Conservation (phyloP, 2,113 vertebrate genomes). For the Alaudala cheleensis region DNA sequence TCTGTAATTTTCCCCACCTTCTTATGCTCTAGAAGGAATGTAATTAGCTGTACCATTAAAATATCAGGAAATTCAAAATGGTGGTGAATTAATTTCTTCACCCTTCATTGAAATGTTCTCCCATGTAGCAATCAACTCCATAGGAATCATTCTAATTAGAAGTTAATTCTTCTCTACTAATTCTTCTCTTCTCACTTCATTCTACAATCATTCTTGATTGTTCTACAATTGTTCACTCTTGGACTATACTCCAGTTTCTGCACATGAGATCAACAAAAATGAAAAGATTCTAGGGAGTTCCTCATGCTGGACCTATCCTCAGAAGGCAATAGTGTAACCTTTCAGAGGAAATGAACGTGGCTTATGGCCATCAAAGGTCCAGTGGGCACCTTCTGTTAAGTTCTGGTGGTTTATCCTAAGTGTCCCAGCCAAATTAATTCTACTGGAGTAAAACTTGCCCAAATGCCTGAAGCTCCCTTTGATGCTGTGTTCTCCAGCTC, state of each 20-base stretch:
- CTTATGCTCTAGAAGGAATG: background rate
- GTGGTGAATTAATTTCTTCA: background rate
- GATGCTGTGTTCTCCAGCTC: background rate
- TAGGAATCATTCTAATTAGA: background rate
- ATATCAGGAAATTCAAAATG: background rate
- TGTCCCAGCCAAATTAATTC: background rate
- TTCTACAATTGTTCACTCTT: background rate
- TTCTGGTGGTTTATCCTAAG: background rate
- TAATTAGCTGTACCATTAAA: background rate
- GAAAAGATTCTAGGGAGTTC: background rate
- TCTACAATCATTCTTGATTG: background rate
- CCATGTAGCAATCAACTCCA: background rate
- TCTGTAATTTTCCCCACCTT: background rate
- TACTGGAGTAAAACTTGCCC: background rate
- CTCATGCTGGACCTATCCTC: background rate
- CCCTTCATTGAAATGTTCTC: accelerated
- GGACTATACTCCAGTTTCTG: background rate
- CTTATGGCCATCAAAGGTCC: accelerated
- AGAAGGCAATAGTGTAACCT: background rate
- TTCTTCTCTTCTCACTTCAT: background rate
- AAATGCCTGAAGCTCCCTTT: background rate
- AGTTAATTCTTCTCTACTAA: background rate
- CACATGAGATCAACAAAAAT: background rate
- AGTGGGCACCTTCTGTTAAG: background rate
- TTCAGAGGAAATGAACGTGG: background rate